These are phyloP conservation scores for Drosophila seguyi DNA, from an alignment of 1,140 invertebrate species.

Conservation along the genomic window DNA sequence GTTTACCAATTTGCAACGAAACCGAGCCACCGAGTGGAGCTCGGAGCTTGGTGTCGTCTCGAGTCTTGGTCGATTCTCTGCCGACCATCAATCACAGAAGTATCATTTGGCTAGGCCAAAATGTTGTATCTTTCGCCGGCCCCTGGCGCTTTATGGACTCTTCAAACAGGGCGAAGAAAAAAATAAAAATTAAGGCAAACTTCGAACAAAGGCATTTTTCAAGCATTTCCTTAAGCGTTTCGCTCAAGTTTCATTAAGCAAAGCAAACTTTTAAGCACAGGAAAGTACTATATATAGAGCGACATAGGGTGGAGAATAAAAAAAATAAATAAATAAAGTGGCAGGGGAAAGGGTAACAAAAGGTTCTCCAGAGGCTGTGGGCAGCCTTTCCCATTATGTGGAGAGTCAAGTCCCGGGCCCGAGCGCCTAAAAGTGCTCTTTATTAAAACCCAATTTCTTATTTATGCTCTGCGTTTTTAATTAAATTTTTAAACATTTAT, in stretches of 20 bases:
- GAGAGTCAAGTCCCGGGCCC: neutral
- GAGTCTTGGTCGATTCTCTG: neutral
- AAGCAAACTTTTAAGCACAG: slow-evolving; percentile 63
- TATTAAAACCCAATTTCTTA: slow-evolving; percentile 79
- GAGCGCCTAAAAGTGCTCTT: slow-evolving; percentile 64
- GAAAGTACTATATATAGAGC: slow-evolving; percentile 16
- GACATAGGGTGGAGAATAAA: neutral
- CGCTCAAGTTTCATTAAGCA: slow-evolving; percentile 76
- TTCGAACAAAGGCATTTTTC: slow-evolving; percentile 74
- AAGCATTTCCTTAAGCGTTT: slow-evolving; percentile 77
- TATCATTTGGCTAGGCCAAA: slow-evolving; percentile 36
- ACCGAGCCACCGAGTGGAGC: slow-evolving; percentile 14
- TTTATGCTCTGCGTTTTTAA: slow-evolving; percentile 70
- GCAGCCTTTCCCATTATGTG: slow-evolving; percentile 60
- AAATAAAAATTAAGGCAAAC: slow-evolving; percentile 27
- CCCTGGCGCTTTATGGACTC: slow-evolving; percentile 29
- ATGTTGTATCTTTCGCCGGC: slow-evolving; percentile 26
- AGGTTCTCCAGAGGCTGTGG: slow-evolving; percentile 17
- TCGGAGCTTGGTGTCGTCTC: neutral
- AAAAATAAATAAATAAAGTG: slow-evolving; percentile 10
- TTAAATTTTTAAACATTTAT: slow-evolving; percentile 77
- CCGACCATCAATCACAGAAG: slow-evolving; percentile 35
- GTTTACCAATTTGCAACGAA: slow-evolving; percentile 38
- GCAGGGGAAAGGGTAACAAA: slow-evolving; percentile 29
- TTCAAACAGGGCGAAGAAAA: slow-evolving; percentile 31